Conservation (phyloP, 2,113 vertebrate species). For the Psettodes erumei region DNA sequence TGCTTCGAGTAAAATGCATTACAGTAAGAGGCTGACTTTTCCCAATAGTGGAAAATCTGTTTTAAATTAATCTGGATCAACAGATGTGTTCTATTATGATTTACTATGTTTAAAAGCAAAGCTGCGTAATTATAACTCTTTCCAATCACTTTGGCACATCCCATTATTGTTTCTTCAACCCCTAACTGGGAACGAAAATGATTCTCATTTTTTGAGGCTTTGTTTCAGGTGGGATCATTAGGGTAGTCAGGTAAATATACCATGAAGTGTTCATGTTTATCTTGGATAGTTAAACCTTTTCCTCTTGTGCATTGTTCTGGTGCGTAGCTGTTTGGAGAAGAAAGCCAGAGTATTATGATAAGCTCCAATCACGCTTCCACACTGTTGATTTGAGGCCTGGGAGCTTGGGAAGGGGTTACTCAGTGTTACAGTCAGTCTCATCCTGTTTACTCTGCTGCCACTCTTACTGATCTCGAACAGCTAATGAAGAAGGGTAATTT, state of each 20-base stretch:
- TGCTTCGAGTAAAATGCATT: constrained; percentile 3
- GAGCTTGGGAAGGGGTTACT: constrained; percentile 53
- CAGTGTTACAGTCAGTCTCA: constrained; percentile 64
- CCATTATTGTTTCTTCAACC: constrained; percentile 19
- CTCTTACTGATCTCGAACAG: constrained; percentile 45
- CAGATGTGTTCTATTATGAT: constrained; percentile 50
- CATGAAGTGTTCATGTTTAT: constrained; percentile 22
- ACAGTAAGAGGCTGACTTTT: neutral
- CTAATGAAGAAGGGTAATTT: constrained; percentile 56
- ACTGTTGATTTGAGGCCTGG: constrained; percentile 52
- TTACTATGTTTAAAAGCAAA: constrained; percentile 32
- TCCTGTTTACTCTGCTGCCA: constrained; percentile 70
- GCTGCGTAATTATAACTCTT: constrained; percentile 17
- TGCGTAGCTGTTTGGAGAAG: constrained; percentile 51
- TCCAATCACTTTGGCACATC: constrained; percentile 28
- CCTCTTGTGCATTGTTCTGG: constrained; percentile 51
- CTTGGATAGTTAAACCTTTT: constrained; percentile 33
- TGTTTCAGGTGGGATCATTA: neutral
- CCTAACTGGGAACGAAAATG: neutral
- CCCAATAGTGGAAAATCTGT: constrained; percentile 32
- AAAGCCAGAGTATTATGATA: constrained; percentile 66
- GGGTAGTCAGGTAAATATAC: constrained; percentile 15
- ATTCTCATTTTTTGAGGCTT: constrained; percentile 7
- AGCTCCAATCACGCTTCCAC: constrained; percentile 62
- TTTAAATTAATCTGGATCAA: constrained; percentile 38